These are phyloP conservation scores for Sussaba pulchella DNA, from an alignment of 2,888 invertebrate genomes.

Conservation along the genomic window DNA sequence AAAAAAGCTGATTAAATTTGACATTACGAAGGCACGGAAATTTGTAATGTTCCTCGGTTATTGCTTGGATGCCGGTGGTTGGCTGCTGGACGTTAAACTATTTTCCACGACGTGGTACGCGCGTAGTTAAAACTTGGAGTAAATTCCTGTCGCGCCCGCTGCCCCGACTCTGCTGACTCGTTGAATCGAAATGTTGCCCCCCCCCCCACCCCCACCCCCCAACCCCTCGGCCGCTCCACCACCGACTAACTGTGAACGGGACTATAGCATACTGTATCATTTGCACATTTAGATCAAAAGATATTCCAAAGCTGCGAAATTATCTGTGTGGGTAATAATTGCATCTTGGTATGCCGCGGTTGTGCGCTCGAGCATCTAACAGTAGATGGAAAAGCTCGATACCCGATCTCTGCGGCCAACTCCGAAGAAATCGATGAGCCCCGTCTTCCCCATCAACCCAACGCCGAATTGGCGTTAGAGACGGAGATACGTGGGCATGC, in stretches of 20 bases:
- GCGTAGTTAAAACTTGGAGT: slow-evolving; percentile 78
- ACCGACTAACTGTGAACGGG: slow-evolving; percentile 59
- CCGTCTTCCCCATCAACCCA: neutral
- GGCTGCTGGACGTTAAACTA: slow-evolving; percentile 73
- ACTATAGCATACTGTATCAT: slow-evolving; percentile 46
- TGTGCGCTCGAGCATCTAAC: slow-evolving; percentile 54
- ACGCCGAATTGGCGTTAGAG: neutral
- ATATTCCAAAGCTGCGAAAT: slow-evolving; percentile 76
- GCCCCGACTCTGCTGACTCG: slow-evolving; percentile 50
- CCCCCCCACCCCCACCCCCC: too few relatives aligned
- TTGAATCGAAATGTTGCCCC: slow-evolving; percentile 62
- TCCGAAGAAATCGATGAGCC: slow-evolving; percentile 9
- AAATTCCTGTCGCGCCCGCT: slow-evolving; percentile 68
- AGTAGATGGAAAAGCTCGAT: slow-evolving; percentile 9
- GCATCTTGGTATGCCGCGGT: slow-evolving; percentile 74
- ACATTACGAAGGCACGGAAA: slow-evolving; percentile 42
- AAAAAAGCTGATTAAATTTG: too few relatives aligned
- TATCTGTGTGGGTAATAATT: slow-evolving; percentile 75
- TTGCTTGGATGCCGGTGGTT: slow-evolving; percentile 65
- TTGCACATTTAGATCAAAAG: slow-evolving; percentile 67
- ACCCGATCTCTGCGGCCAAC: neutral
- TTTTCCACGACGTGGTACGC: slow-evolving; percentile 77
- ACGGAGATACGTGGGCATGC: too few relatives aligned
- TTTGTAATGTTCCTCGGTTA: slow-evolving; percentile 65
- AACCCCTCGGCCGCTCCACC: too few relatives aligned